These are phyloP conservation scores for Gulo gulo DNA, from an alignment of 2,113 vertebrate genomes.

Conservation along the genomic window DNA sequence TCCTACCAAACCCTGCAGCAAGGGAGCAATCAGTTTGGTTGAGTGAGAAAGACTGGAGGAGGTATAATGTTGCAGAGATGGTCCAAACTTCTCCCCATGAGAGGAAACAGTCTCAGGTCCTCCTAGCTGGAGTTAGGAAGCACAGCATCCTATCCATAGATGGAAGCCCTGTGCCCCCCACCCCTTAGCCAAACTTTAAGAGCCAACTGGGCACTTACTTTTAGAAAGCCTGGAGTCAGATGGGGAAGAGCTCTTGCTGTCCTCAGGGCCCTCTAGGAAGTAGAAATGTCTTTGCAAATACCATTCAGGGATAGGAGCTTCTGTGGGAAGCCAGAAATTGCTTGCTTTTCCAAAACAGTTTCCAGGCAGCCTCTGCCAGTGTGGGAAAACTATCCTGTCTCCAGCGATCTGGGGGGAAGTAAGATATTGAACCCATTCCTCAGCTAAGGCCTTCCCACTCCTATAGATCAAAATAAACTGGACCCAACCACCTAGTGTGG, in stretches of 20 bases:
- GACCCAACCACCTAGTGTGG: not conserved
- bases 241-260: not conserved
- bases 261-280: not conserved
- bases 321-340: not conserved
- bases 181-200: not conserved
- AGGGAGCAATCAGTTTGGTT: not conserved
- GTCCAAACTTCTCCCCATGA: not conserved
- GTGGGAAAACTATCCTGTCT: not conserved
- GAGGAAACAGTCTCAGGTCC: not conserved
- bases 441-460: not conserved
- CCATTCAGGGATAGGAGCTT: not conserved
- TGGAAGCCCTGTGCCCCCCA: not conserved
- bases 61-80: not conserved
- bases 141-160: not conserved
- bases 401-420: not conserved
- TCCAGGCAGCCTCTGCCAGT: not conserved
- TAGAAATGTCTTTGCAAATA: not conserved
- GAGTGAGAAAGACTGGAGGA: not conserved
- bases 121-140: not conserved
- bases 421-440: not conserved
- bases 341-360: constrained; percentile 6
- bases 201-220: not conserved
- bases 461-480: not conserved
- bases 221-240: not conserved
- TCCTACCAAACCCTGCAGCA: not conserved